Evolutionary conservation across 2,113 vertebrate genomes (phyloP).

Genomic region (Neodontobutis hainanensis): DNA sequence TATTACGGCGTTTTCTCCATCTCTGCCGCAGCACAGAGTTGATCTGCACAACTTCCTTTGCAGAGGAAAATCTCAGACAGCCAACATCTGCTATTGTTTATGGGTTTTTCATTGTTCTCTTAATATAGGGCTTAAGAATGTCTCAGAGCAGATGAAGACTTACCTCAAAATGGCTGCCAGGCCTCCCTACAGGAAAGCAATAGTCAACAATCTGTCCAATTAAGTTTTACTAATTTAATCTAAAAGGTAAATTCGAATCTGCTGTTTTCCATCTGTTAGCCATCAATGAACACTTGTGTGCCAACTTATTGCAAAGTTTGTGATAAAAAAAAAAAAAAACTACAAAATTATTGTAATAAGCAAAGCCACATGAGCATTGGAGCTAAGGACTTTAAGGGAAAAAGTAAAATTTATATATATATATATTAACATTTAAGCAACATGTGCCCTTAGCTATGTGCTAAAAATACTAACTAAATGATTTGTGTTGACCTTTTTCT

Average conservation of each 20-base stretch:
- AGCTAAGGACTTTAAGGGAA: too few relatives aligned
- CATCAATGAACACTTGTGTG: background rate
- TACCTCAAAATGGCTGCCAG: background rate
- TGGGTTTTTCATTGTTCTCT: background rate
- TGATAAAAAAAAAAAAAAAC: background rate
- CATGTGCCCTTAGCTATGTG: too few relatives aligned
- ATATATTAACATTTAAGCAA: too few relatives aligned
- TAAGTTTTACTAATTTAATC: conserved; percentile 10
- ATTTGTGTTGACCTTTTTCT: too few relatives aligned
- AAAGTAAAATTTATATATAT: too few relatives aligned
- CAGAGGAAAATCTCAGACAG: background rate
- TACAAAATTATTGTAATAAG: too few relatives aligned
- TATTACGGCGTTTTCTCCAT: conserved; percentile 1
- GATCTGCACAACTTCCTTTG: background rate
- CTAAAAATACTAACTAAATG: too few relatives aligned
- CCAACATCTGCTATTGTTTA: conserved; percentile 14
- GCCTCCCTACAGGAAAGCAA: background rate
- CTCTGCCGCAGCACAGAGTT: background rate
- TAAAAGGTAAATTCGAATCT: background rate
- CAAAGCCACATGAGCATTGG: too few relatives aligned
- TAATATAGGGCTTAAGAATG: background rate
- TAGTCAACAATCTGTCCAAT: background rate
- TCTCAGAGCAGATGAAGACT: background rate
- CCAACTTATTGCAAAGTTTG: background rate
- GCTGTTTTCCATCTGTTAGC: background rate